Evolutionary conservation across 2,888 invertebrate species (phyloP), one percentile per base, ranked within the genome.

Genomic region (Stenodema calcarata): DNA sequence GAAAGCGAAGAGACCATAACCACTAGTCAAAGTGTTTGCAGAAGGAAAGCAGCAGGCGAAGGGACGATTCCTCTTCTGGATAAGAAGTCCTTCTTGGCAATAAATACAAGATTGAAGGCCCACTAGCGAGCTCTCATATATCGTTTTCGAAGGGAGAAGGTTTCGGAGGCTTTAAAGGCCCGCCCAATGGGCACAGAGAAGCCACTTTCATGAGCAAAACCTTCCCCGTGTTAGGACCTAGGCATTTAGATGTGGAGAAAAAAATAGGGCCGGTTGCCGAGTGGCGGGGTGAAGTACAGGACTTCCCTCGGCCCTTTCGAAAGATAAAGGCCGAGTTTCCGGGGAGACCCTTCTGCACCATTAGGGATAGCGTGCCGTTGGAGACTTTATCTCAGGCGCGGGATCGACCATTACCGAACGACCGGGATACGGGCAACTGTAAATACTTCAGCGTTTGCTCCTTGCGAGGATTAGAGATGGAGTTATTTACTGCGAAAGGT

Each of bases 401-500:
- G 78, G 81, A 86, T 86, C 86, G 86, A 86, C 86, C 86, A 86
- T 86, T 86, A 86, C 86, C 86, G 86, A 86, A 81, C 86, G 41
- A 41, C 73, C 70, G 81, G 86, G 86, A 86, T 86, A 86, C 76
- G 86, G 86, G 86, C 86, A 70, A 78, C 78, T 86, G 86, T 86
- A 86, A 86, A 86, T 86, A 86, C 86, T 86, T 86, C 86, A 86
- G 70, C 70, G 54, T 47, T 73, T 73, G 69, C 76, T 69, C 76
- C 70, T 62, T 23, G 62, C 78, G 41, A 44, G 86, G 86, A 86
- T 86, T 86, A 86, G 86, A 86, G 86, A 76, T 76, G 86, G 86
- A 86, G 86, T 86, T 86, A 86, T 86, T 86, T 86, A 86, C 86
- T 86, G 78, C 86, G 50, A 30, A 35, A 54, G 18, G 54, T 44